phyloP scores from a whole-genome alignment of 1,140 invertebrate species.

The Leptopilina boulardi region DNA sequence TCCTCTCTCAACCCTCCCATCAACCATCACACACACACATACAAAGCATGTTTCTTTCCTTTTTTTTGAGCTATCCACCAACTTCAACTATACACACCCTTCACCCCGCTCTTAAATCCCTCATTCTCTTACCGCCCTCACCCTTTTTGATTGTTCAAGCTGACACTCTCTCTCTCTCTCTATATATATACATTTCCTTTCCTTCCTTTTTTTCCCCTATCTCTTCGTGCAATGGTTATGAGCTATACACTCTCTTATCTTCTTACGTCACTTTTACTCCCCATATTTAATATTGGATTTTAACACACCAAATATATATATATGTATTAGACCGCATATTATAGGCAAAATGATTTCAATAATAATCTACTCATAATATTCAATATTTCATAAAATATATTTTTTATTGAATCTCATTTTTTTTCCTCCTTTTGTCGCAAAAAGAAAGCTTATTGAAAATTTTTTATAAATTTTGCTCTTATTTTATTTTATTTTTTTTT shows the following conservation, averaged over 20 bases:
- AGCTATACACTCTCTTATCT: neutral
- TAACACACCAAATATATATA: neutral
- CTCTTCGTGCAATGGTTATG: neutral
- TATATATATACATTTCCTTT: no score
- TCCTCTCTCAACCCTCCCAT: neutral
- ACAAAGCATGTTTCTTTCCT: no score
- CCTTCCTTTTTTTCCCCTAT: neutral
- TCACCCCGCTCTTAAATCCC: neutral
- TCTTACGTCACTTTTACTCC: neutral
- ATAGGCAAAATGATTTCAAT: neutral
- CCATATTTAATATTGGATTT: neutral
- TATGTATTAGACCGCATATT: neutral
- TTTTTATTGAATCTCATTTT: no score
- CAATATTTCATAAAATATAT: neutral
- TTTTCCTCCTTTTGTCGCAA: no score
- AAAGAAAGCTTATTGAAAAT: no score
- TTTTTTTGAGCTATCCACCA: no score
- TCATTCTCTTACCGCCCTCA: neutral
- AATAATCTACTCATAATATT: neutral
- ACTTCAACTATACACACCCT: no score
- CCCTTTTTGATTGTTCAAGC: neutral
- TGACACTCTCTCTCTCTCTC: neutral
- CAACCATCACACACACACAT: no score
- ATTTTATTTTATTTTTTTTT: no score
- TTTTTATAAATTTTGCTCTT: no score